phyloP scores from a whole-genome alignment of 2,888 invertebrate species.

The Tetrapedia diversipes region DNA sequence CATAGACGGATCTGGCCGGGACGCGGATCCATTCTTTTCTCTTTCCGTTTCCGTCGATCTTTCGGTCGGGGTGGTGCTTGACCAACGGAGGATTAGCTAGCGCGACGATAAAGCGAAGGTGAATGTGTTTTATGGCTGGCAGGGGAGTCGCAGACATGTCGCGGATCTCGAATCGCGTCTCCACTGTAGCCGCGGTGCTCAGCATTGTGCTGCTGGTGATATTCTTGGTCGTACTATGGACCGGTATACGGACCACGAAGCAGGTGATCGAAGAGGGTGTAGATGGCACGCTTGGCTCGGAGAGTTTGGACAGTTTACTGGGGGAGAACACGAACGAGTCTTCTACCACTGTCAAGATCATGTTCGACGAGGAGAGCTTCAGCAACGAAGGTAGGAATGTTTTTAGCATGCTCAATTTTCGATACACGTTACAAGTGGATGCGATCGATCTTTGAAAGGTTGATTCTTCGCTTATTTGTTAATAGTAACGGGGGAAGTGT shows the following conservation, averaged over 20 bases:
- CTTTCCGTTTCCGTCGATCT: not conserved
- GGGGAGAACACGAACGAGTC: not conserved
- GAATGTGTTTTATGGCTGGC: not conserved
- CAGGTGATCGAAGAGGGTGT: not conserved
- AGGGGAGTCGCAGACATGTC: conserved; percentile 65
- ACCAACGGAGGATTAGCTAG: conserved; percentile 33
- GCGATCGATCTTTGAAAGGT: conserved; percentile 7
- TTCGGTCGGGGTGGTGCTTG: conserved; percentile 3
- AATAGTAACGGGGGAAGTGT: too few relatives aligned
- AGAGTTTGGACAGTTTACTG: not conserved
- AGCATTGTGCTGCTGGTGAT: conserved; percentile 71
- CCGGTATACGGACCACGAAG: conserved; percentile 55
- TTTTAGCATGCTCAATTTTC: not conserved
- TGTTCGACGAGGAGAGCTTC: conserved; percentile 43
- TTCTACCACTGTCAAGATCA: not conserved
- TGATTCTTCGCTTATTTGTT: too few relatives aligned
- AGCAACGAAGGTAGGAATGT: conserved; percentile 62
- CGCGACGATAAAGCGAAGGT: too few relatives aligned
- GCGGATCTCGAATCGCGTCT: conserved; percentile 68
- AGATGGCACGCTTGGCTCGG: not conserved
- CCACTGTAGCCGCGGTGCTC: conserved; percentile 65
- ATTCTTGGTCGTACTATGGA: conserved; percentile 71
- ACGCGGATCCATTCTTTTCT: conserved; percentile 16
- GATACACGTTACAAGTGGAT: not conserved
- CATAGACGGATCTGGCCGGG: conserved; percentile 17